Conservation (phyloP, 2,797 vertebrate genomes). For the Microctenopoma lineatum region DNA sequence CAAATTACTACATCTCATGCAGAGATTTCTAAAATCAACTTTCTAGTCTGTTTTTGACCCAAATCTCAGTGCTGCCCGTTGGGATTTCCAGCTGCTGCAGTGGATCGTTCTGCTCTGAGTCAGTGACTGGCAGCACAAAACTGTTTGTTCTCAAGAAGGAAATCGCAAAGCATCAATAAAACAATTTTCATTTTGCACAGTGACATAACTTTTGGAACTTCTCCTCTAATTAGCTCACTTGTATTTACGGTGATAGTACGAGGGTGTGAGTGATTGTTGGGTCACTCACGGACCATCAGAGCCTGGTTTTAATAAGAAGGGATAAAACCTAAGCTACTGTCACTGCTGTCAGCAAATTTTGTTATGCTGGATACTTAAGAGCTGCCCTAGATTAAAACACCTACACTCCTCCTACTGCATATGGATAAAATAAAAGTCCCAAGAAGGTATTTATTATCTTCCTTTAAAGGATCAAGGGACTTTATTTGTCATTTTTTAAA, state of each 20-base stretch:
- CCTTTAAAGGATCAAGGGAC: neutral
- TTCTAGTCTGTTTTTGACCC: constrained; percentile 8
- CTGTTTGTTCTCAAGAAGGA: constrained; percentile 4
- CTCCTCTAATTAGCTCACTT: constrained; percentile 15
- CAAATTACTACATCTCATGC: neutral
- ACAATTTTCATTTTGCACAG: neutral
- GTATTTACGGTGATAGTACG: constrained; percentile 12
- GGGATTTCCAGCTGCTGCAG: constrained; percentile 28
- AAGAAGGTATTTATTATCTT: constrained; percentile 8
- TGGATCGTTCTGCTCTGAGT: constrained; percentile 8
- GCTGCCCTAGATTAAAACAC: constrained; percentile 10
- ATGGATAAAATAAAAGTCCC: neutral
- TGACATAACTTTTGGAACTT: constrained; percentile 1
- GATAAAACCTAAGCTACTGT: constrained; percentile 19
- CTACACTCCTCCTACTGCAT: constrained; percentile 6
- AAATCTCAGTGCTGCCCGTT: constrained; percentile 1
- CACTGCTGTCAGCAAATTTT: constrained; percentile 34
- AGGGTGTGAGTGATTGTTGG: constrained; percentile 28
- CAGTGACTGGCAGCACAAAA: constrained; percentile 16
- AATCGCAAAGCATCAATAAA: constrained; percentile 10
- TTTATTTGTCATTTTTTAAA: neutral
- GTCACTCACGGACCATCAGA: constrained; percentile 6
- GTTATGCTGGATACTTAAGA: constrained; percentile 22
- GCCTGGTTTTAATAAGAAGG: constrained; percentile 36
- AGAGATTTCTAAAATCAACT: constrained; percentile 12